Conservation (phyloP, 2,113 vertebrate species). For the Lota lota region DNA sequence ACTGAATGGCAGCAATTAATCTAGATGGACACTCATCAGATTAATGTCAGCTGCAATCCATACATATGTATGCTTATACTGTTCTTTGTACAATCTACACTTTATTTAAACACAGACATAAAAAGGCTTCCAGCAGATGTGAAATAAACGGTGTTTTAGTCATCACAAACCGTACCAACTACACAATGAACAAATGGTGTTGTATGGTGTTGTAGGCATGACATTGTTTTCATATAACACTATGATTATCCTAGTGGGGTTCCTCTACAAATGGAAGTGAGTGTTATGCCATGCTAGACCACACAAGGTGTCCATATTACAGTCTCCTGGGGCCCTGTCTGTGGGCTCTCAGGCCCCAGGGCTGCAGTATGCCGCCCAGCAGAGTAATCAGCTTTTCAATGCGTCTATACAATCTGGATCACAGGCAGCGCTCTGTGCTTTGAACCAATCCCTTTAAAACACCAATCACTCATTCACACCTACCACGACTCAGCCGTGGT, state of each 20-base stretch:
- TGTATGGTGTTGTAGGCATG: too few species aligned
- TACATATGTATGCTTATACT: conserved; percentile 26
- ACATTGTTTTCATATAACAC: too few species aligned
- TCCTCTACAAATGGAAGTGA: too few species aligned
- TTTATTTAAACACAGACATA: too few species aligned
- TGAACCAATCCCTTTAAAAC: conserved; percentile 58
- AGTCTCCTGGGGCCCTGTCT: conserved; percentile 8
- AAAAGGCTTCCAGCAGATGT: too few species aligned
- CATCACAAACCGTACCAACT: not conserved
- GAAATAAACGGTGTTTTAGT: not conserved
- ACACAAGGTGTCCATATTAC: not conserved
- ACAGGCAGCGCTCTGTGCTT: conserved; percentile 28
- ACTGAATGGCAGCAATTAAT: conserved; percentile 62
- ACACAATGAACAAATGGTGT: not conserved
- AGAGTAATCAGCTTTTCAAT: conserved; percentile 62
- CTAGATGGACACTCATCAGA: conserved; percentile 85
- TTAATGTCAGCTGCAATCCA: conserved; percentile 67
- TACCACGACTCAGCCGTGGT: not conserved
- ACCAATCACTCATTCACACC: conserved; percentile 26
- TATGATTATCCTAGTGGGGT: too few species aligned
- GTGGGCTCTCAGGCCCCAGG: conserved; percentile 21
- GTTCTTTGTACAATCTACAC: not conserved
- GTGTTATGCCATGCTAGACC: too few species aligned
- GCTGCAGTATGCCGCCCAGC: conserved; percentile 26
- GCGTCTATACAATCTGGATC: conserved; percentile 62